These are phyloP conservation scores for Chloropsis hardwickii DNA, from an alignment of 2,113 vertebrate genomes.

Conservation along the genomic window DNA sequence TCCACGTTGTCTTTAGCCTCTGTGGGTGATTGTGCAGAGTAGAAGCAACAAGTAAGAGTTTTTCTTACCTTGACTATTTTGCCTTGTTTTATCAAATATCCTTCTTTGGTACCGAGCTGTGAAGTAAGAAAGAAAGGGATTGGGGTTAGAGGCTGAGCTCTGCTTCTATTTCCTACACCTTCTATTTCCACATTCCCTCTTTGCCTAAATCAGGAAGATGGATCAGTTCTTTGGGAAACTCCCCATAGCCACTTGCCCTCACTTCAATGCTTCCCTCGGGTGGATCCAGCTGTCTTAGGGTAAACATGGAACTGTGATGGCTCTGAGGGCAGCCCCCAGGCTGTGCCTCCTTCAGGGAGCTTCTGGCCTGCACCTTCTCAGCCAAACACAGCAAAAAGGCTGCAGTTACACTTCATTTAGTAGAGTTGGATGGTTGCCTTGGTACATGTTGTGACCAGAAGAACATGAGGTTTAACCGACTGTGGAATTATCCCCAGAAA, in stretches of 20 bases:
- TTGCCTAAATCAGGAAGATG: accelerated
- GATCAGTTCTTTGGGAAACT: not conserved
- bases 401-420: not conserved
- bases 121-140: conserved; percentile 22
- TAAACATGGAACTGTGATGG: not conserved
- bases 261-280: accelerated
- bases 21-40: not conserved
- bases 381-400: not conserved
- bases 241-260: accelerated
- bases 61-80: conserved; percentile 83
- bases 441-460: not conserved
- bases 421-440: not conserved
- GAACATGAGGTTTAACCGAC: not conserved
- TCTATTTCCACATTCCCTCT: not conserved
- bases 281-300: accelerated
- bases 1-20: not conserved
- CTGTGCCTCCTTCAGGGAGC: not conserved
- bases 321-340: not conserved
- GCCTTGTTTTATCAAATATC: conserved; percentile 93
- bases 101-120: conserved; percentile 96
- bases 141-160: not conserved
- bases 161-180: not conserved
- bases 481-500: not conserved
- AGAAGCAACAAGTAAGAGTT: not conserved
- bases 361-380: not conserved